Base-by-base conservation (phyloP, 2,113 vertebrate species). In the Lagenorhynchus albirostris region DNA sequence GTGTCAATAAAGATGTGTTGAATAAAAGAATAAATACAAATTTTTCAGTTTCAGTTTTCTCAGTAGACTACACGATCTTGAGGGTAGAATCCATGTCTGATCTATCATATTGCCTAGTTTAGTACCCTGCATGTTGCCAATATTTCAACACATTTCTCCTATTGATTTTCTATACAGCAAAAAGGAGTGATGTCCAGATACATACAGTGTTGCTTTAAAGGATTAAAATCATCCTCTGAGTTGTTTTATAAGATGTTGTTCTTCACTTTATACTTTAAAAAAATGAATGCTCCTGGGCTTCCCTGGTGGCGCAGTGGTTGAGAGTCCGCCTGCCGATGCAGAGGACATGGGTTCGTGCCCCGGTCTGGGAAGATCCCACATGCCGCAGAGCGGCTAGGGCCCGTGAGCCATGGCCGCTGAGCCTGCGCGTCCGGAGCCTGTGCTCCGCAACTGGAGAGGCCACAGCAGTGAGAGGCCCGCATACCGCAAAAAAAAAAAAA, bases 121-220 rank as follows among this genome's bases (percentile, higher is more conserved):
- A 88, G 67, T 94, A 55, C 9, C 71, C 87, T 88, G 60, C 31
- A 38, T 92, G 73, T 60, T 11, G 82, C 86, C 89, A 95, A 93
- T 55, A 94, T 83, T 83, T 95, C 70, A 47, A 86, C 17, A 80
- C 20, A n/a, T 68, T 87, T 68, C 93, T 97, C 92, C 95, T 90
- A 18, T 90, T 95, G 94, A 97, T 98, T 94, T 99, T 98, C 97
- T 95, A 98, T 97, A 97, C 95, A 87, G 96, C 88, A 97, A 58
- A 67, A 97, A 97, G 93, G 92, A 97, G 63, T 0, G 0, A 93
- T 79, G 76, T 92, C 97, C 82, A 93, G 86, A 93, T 96, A 95
- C 74, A 65, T 77, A 55, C 70, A 97, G 73, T 77, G 89, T 98
- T 96, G 92, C 96, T 96, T 97, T 96, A 96, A 96, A 97, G 97